phyloP scores from a whole-genome alignment of 2,797 vertebrate genomes.

The Caiman crocodilus region DNA sequence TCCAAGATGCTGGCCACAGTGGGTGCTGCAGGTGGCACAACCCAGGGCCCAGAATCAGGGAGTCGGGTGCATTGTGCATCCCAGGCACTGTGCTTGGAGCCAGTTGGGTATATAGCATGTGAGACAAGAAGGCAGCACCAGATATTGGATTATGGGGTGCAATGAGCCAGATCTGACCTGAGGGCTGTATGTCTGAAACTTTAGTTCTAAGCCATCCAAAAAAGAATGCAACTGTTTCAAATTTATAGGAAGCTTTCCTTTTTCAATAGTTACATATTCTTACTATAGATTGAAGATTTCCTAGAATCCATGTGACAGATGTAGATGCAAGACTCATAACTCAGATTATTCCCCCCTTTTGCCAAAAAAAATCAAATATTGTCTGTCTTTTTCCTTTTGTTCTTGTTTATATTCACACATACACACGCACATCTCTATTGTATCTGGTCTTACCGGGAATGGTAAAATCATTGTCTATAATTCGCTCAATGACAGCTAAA shows the following conservation, averaged over 20 bases:
- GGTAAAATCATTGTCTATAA: accelerated
- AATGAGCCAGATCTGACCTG: too few relatives aligned
- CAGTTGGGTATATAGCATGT: too few relatives aligned
- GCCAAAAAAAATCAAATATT: neutral
- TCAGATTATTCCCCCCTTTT: accelerated
- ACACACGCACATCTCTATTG: neutral
- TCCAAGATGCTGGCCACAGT: too few relatives aligned
- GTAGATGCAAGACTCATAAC: neutral
- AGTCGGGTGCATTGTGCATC: too few relatives aligned
- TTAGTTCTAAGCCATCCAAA: neutral
- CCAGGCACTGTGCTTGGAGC: too few relatives aligned
- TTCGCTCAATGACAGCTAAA: neutral
- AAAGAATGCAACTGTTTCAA: neutral
- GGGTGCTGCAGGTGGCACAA: too few relatives aligned
- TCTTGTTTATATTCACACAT: neutral
- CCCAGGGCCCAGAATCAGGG: too few relatives aligned
- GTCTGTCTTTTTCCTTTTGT: neutral
- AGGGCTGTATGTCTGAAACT: too few relatives aligned
- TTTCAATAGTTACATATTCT: slow-evolving; percentile 17
- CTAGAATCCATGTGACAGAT: neutral
- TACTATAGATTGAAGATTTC: neutral
- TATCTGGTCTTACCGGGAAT: neutral
- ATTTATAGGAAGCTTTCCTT: neutral
- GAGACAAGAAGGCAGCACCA: too few relatives aligned
- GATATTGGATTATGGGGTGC: too few relatives aligned